Evolutionary conservation across 2,797 vertebrate genomes (phyloP).

Genomic region (Rousettus madagascariensis): DNA sequence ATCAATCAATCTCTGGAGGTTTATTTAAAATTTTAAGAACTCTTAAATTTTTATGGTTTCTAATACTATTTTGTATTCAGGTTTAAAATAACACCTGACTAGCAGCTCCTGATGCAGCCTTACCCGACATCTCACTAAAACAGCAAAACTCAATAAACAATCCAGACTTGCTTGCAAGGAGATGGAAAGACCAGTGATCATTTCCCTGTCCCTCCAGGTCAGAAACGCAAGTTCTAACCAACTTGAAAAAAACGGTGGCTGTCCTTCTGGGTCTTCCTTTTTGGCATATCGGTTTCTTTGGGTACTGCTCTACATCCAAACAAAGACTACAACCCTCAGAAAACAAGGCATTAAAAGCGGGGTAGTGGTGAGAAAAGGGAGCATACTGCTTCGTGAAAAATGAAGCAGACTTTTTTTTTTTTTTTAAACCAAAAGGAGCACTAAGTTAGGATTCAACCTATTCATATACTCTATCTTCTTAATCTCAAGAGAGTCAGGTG

Average conservation of each 20-base stretch:
- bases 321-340: not conserved
- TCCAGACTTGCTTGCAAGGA: not conserved
- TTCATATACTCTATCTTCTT: not conserved
- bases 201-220: not conserved
- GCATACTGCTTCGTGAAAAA: not conserved
- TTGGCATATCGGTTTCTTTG: not conserved
- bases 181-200: not conserved
- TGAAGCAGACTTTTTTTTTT: not conserved
- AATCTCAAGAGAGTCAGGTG: not conserved
- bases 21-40: slow-evolving; percentile 39
- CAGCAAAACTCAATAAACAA: not conserved
- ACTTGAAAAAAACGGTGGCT: not conserved
- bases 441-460: not conserved
- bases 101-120: not conserved
- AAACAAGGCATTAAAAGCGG: not conserved
- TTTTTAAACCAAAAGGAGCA: not conserved
- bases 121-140: slow-evolving; percentile 13
- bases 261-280: not conserved
- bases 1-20: not conserved
- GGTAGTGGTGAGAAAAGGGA: not conserved
- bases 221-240: not conserved
- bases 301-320: not conserved
- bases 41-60: slow-evolving; percentile 26
- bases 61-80: not conserved
- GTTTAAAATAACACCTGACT: not conserved